Conservation (phyloP, 2,113 vertebrate genomes). For the Meriones unguiculatus region DNA sequence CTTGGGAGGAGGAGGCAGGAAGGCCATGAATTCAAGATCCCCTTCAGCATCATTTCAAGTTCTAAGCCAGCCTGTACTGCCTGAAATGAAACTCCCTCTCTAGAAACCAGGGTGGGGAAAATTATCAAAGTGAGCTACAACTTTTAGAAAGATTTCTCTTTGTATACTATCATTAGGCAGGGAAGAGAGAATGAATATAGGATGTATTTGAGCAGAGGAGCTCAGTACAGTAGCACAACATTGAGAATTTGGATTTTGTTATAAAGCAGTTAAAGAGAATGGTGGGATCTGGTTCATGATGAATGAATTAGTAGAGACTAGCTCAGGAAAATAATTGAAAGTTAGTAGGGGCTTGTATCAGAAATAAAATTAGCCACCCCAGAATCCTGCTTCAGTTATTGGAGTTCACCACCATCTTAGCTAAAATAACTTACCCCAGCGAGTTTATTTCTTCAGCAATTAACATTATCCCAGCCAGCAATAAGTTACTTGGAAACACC, state of each 20-base stretch:
- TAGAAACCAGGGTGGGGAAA: not conserved
- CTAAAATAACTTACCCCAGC: not conserved
- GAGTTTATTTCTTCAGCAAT: not conserved
- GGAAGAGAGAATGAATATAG: not conserved
- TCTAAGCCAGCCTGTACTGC: not conserved
- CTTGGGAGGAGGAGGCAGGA: not conserved
- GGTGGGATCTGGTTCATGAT: not conserved
- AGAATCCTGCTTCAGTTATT: not conserved
- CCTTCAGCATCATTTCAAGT: not conserved
- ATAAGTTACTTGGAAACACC: not conserved
- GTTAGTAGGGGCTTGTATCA: not conserved
- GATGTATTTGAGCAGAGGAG: not conserved
- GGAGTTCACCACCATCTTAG: not conserved
- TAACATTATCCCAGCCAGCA: not conserved
- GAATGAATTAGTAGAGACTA: not conserved
- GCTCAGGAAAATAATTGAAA: not conserved
- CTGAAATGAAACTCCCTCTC: not conserved
- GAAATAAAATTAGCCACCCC: not conserved
- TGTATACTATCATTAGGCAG: not conserved
- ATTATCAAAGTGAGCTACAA: not conserved
- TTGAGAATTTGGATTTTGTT: conserved; percentile 49
- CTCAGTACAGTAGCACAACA: not conserved
- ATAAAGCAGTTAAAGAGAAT: not conserved
- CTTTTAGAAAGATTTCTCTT: not conserved
- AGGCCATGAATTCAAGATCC: not conserved